A percentile compares a stretch with the other conserved stretches of the same genome.
These are phyloP conservation scores for Tamandua tetradactyla DNA, from an alignment of 2,797 vertebrate species.

Conservation along the genomic window DNA sequence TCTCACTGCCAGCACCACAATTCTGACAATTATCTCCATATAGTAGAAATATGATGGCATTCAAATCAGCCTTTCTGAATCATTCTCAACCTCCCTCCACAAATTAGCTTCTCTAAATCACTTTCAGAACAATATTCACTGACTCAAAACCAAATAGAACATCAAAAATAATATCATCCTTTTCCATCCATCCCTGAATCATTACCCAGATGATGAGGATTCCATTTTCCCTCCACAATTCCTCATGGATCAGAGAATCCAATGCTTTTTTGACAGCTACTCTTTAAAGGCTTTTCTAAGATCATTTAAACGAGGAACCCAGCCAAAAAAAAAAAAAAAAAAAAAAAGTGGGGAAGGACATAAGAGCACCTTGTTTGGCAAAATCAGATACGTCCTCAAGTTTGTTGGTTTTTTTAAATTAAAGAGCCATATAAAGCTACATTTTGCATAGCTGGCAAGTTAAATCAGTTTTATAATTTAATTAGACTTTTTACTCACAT, in stretches of 20 bases:
- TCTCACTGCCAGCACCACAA: neutral
- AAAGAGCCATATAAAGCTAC: neutral
- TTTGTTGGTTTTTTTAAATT: neutral
- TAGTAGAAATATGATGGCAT: constrained; percentile 13
- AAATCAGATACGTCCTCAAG: neutral
- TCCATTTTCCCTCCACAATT: neutral
- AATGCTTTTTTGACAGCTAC: neutral
- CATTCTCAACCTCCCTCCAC: neutral
- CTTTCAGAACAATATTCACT: neutral
- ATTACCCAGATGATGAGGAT: neutral
- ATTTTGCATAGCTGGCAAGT: neutral
- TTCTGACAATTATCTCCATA: constrained; percentile 50
- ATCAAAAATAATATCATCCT: neutral
- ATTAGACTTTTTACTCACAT: neutral
- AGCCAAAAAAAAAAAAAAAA: no score
- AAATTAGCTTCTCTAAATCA: constrained; percentile 25
- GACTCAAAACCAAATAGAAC: constrained; percentile 1
- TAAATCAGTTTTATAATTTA: neutral
- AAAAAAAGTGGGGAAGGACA: neutral
- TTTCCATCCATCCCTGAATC: neutral
- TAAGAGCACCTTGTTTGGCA: neutral
- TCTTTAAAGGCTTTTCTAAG: neutral
- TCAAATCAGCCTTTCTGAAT: constrained; percentile 24
- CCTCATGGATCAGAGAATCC: neutral
- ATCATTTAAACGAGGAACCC: neutral